Evolutionary conservation across 2,888 invertebrate genomes (phyloP).

Genomic region (Acronicta alni): DNA sequence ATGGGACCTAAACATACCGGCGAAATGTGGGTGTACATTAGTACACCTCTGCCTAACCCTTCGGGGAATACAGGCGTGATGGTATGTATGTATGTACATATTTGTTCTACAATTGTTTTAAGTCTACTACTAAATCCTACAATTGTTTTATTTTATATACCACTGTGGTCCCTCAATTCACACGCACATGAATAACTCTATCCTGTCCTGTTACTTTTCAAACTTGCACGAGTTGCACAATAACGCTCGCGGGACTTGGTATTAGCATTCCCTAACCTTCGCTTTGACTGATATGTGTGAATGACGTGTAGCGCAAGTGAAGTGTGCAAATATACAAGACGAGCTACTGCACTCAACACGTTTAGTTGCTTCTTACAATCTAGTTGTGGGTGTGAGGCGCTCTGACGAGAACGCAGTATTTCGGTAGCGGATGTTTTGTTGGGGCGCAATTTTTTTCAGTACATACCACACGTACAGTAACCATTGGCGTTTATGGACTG

Average conservation of each 20-base stretch:
- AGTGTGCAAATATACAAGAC: constrained; percentile 9
- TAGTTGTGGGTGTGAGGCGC: constrained; percentile 3
- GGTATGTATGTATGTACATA: no score
- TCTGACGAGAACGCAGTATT: constrained; percentile 30
- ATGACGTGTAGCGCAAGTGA: constrained; percentile 6
- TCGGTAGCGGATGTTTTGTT: constrained; percentile 60
- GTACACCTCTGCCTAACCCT: no score
- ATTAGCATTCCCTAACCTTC: constrained; percentile 26
- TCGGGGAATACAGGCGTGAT: no score
- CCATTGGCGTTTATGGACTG: constrained; percentile 21
- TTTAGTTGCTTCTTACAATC: constrained; percentile 4
- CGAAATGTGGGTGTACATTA: no score
- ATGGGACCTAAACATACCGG: no score
- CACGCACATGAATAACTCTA: constrained; percentile 5
- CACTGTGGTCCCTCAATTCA: no score
- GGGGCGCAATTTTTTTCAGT: constrained; percentile 34
- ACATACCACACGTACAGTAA: no score
- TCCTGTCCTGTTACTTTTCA: neutral
- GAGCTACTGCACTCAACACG: constrained; percentile 8
- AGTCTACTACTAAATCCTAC: no score
- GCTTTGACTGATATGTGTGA: constrained; percentile 23
- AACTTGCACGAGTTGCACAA: constrained; percentile 15
- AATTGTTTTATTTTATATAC: no score
- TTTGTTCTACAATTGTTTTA: no score
- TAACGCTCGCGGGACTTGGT: constrained; percentile 16